Conservation (phyloP, 2,113 vertebrate species). For the Fulmarus glacialis region DNA sequence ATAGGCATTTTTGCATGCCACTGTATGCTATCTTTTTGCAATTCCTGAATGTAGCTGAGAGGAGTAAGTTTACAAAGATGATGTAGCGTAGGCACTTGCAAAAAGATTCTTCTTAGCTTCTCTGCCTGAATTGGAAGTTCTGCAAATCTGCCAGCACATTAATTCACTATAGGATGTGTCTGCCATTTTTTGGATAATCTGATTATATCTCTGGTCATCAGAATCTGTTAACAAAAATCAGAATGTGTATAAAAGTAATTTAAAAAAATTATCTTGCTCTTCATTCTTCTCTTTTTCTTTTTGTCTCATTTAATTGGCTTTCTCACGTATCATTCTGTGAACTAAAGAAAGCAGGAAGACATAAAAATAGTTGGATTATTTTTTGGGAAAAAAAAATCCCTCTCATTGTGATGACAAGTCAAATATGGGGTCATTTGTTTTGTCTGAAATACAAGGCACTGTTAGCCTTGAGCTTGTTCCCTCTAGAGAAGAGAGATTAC, state of each 20-base stretch:
- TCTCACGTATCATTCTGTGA: neutral
- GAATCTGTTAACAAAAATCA: neutral
- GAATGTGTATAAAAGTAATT: neutral
- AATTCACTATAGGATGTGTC: neutral
- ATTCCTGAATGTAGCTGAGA: neutral
- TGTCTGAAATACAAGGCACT: neutral
- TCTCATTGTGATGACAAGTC: neutral
- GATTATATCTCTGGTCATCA: neutral
- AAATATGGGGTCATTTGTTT: neutral
- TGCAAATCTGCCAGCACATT: neutral
- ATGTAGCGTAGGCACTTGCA: neutral
- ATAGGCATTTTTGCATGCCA: neutral
- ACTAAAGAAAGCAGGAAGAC: neutral
- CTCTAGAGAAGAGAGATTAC: neutral
- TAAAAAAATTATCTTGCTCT: neutral
- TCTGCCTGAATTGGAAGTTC: neutral
- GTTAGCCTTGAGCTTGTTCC: neutral
- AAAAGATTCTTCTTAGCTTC: neutral
- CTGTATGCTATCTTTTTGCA: neutral
- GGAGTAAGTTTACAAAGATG: neutral
- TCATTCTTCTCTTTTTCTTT: neutral
- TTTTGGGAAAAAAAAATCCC: rapidly evolving
- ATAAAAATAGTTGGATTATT: neutral
- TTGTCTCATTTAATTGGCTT: neutral
- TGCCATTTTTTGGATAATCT: neutral